phyloP scores from a whole-genome alignment of 2,113 vertebrate species.

The Bungarus multicinctus region DNA sequence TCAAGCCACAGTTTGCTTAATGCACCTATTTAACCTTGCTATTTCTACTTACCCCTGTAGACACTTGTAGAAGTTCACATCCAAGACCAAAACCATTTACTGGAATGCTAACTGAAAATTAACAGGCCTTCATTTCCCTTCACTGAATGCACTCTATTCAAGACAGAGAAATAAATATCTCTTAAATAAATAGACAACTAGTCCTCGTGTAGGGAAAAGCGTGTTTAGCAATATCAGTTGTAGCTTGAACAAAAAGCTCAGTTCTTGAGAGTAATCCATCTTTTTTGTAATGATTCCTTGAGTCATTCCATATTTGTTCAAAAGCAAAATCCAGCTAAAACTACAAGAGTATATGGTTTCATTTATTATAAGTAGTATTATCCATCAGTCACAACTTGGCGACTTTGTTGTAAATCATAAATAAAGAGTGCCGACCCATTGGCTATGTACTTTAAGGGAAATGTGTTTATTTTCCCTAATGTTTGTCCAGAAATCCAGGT shows the following conservation, averaged over 20 bases:
- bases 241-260: background rate
- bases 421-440: background rate
- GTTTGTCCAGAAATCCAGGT: background rate
- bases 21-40: constrained; percentile 59
- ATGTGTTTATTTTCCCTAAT: background rate
- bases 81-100: constrained; percentile 29
- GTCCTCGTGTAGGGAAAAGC: background rate
- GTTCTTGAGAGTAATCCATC: background rate
- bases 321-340: background rate
- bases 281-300: background rate
- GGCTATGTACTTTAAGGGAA: background rate
- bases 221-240: background rate
- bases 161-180: background rate
- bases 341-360: background rate
- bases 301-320: background rate
- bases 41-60: constrained; percentile 54
- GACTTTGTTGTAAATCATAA: background rate
- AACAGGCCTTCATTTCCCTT: background rate
- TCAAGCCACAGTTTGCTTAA: constrained; percentile 70
- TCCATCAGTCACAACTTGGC: background rate
- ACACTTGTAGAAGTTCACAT: constrained; percentile 18
- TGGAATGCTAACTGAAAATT: constrained; percentile 23
- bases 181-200: background rate
- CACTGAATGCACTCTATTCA: background rate
- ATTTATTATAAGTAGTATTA: background rate